phyloP scores from a whole-genome alignment of 2,113 vertebrate genomes.

The Planiliza haematocheilus region DNA sequence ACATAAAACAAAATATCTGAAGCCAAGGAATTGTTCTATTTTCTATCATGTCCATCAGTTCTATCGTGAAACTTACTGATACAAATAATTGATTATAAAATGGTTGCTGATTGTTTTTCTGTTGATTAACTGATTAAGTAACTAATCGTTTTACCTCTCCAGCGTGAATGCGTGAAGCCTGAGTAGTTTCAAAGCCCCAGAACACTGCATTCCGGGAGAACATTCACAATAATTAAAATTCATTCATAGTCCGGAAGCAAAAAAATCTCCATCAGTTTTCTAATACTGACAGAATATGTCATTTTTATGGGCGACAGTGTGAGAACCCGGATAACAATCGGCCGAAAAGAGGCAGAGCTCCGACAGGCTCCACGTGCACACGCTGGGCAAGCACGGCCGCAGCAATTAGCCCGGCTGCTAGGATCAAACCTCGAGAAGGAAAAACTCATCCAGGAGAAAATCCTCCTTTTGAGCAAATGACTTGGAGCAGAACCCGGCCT shows the following conservation, averaged over 20 bases:
- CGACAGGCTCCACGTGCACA: constrained; percentile 8
- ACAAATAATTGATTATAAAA: neutral
- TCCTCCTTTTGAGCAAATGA: constrained; percentile 52
- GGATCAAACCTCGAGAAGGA: constrained; percentile 45
- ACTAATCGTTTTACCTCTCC: neutral
- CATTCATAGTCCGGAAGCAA: neutral
- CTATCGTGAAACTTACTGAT: neutral
- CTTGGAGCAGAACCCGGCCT: constrained; percentile 49
- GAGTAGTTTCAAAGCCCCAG: no score
- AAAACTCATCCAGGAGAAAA: constrained; percentile 43
- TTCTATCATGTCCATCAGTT: no score
- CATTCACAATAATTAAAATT: neutral
- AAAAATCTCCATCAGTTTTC: neutral
- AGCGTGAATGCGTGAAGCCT: neutral
- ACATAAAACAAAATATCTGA: neutral
- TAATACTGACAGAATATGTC: neutral
- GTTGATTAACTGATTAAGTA: neutral
- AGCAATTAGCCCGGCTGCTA: constrained; percentile 42
- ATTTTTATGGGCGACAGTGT: neutral
- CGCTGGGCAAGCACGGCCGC: constrained; percentile 19
- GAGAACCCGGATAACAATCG: constrained; percentile 1
- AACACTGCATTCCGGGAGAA: neutral
- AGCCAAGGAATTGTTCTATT: neutral
- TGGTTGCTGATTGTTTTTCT: neutral
- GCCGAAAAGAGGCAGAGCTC: constrained; percentile 10